Base-by-base conservation (phyloP, 2,888 invertebrate genomes). In the Augiades crinisus region DNA sequence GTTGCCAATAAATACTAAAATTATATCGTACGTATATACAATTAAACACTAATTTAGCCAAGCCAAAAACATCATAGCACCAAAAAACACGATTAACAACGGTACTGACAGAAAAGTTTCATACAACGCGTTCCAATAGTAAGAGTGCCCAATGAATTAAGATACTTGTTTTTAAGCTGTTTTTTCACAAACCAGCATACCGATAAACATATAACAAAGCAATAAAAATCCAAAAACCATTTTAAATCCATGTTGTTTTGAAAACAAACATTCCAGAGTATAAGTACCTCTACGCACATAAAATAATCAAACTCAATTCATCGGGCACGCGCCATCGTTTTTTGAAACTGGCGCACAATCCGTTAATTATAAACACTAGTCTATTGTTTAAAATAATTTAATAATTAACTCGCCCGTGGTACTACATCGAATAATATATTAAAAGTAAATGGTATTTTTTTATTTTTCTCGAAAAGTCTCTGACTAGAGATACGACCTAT, bases 401-500 rank as follows among this genome's bases (percentile, higher is more conserved):
- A 68, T 78, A 74, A 77, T 71, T 75, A 79, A 83, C 75, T 75
- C 78, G 72, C 76, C 78, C 80, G 80, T 61, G 71, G 76, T 81
- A 81, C 75, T 36, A 50, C 78, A 70, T 65, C 72, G 68, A 77
- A 79, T 78, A 78, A 76, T 78, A 78, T 78, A 81, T 77, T 81
- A 81, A 82, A 85, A 81, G 78, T 83, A 84, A 86, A 84, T 87
- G 87, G 89, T 87, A 87, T 85, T 84, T 79, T 65, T n/a, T 41
- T 74, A 75, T 79, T 78, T 78, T 81, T 78, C 64, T 68, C 68
- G 58, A 68, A 64, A 82, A 79, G 78, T 89, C 89, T 83, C 88
- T 89, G 89, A 89, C 89, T 89, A 89, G 89, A 88, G 85, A 87
- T 85, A 80, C 73, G 77, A 74, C 69, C 78, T 84, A 84, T 72